Evolutionary conservation across 2,797 vertebrate species (phyloP).

Genomic region (Sebastes glaucus): DNA sequence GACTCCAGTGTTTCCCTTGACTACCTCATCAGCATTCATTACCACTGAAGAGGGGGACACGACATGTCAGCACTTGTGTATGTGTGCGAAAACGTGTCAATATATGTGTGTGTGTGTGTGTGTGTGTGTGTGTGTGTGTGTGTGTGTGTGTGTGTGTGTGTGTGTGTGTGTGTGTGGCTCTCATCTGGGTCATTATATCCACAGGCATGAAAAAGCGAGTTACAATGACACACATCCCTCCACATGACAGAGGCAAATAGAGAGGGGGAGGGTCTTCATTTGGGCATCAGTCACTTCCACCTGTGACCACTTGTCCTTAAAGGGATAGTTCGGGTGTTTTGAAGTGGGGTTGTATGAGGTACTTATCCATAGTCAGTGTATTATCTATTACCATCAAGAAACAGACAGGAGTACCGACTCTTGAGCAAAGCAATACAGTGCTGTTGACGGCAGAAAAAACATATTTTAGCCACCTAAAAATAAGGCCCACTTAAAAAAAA

Average conservation of each 20-base stretch:
- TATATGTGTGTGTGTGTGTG: not conserved
- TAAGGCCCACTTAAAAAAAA: too few species aligned
- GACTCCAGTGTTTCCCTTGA: slow-evolving; percentile 50
- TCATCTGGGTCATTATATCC: slow-evolving; percentile 75
- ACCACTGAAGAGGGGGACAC: slow-evolving; percentile 29
- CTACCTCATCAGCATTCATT: slow-evolving; percentile 69
- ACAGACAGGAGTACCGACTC: too few species aligned
- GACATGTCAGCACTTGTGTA: slow-evolving; percentile 32
- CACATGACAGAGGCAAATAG: slow-evolving; percentile 38
- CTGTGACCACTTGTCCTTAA: slow-evolving; percentile 46
- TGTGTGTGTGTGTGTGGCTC: slow-evolving; percentile 8
- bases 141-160: not conserved
- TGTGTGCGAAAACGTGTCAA: not conserved
- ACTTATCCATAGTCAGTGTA: too few species aligned
- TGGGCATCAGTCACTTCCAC: slow-evolving; percentile 49
- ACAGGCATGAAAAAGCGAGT: slow-evolving; percentile 59
- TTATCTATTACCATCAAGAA: too few species aligned
- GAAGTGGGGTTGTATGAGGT: too few species aligned
- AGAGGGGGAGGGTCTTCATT: slow-evolving; percentile 24
- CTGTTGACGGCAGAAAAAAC: too few species aligned
- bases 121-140: slow-evolving; percentile 1
- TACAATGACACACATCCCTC: slow-evolving; percentile 51
- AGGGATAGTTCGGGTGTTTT: too few species aligned
- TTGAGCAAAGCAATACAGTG: too few species aligned
- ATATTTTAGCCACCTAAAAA: too few species aligned